Conservation (phyloP, 2,113 vertebrate species). For the Theristicus caerulescens region DNA sequence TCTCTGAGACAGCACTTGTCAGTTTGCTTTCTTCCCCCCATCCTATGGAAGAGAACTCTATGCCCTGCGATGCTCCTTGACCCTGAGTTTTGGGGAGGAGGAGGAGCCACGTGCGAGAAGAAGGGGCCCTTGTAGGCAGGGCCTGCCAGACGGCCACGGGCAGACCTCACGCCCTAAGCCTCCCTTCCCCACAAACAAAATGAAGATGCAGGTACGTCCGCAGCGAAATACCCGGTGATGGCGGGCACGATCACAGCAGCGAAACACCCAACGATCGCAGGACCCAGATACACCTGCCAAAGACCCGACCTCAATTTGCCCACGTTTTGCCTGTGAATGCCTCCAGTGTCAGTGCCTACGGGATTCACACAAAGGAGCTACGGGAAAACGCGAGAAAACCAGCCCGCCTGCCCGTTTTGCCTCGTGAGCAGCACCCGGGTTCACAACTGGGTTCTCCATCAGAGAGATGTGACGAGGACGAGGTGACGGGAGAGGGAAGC, state of each 20-base stretch:
- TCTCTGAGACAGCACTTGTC: background rate
- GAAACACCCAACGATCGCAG: background rate
- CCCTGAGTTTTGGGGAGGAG: background rate
- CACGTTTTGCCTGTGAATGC: rapidly evolving
- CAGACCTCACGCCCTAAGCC: background rate
- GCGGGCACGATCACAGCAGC: background rate
- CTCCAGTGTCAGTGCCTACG: background rate
- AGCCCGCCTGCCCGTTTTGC: background rate
- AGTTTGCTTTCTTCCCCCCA: background rate
- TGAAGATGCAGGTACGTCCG: background rate
- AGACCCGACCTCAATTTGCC: background rate
- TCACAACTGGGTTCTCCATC: background rate
- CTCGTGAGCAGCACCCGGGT: background rate
- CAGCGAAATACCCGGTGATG: background rate
- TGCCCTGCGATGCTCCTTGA: background rate
- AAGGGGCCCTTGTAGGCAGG: background rate
- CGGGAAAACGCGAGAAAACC: background rate
- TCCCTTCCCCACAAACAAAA: background rate
- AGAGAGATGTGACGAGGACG: rapidly evolving
- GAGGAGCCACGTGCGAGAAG: background rate
- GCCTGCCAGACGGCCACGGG: background rate
- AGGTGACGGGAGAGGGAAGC: background rate
- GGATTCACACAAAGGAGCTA: background rate
- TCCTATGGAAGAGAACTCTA: background rate
- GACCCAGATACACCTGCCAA: background rate